Conservation (phyloP, 2,113 vertebrate genomes). For the Narcine bancroftii region DNA sequence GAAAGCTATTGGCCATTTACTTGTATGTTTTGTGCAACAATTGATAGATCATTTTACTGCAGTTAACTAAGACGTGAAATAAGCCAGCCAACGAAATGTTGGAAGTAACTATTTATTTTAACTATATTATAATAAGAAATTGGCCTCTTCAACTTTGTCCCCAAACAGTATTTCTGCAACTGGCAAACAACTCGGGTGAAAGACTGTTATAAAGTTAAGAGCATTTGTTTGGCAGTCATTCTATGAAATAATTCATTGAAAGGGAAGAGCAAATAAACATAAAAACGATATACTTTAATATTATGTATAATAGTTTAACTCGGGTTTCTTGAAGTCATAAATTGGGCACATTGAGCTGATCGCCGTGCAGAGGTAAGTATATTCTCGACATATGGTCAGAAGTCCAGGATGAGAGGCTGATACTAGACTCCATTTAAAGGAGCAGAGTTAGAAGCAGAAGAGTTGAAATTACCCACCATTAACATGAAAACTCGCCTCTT, state of each 20-base stretch:
- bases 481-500: too few relatives aligned
- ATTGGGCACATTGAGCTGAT: neutral
- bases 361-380: too few relatives aligned
- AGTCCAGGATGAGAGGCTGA: too few relatives aligned
- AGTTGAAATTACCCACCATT: too few relatives aligned
- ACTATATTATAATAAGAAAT: constrained; percentile 13
- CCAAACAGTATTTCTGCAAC: neutral
- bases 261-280: neutral
- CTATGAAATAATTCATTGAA: neutral
- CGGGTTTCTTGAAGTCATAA: neutral
- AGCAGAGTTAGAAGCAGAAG: too few relatives aligned
- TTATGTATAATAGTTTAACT: neutral
- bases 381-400: too few relatives aligned
- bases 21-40: neutral
- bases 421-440: too few relatives aligned
- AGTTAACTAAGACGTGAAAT: neutral
- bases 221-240: neutral
- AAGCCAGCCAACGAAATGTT: neutral
- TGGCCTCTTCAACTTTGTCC: neutral
- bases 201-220: neutral
- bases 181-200: neutral
- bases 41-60: neutral
- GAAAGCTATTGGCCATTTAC: neutral
- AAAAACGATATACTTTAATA: neutral
- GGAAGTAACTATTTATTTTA: constrained; percentile 1